Base-by-base conservation (phyloP, 2,797 vertebrate species). In the Coregonus suidteri region DNA sequence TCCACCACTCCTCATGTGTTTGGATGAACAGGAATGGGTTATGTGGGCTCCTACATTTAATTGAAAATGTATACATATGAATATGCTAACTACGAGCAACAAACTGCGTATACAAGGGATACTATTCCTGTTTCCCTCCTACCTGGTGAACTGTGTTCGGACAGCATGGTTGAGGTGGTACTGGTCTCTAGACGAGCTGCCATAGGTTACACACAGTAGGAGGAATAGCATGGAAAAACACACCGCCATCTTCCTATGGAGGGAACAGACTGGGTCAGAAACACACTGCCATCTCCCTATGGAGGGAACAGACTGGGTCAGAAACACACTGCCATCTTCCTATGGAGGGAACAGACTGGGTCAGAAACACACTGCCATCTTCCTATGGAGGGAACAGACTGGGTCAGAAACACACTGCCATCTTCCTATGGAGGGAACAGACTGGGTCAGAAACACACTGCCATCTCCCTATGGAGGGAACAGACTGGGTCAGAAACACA, bases 1-100 rank as follows among this genome's bases (percentile, higher is more conserved):
- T 87, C 95, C 94, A 96, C 95, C 94, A 96, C 53, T 93, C 90
- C 0, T 90, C 84, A 2, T 80, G 74, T 1, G 76, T 92, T 72
- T 78, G 86, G 69, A 94, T 88, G 65, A 82, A 81, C n/a, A 73
- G 52, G 67, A 92, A 90, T n/a, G 75, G 41, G 34, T 81, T 77
- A 31, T 79, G 59, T 3, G 31, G 56, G n/a, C 83, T 85, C 80
- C 94, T 94, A 71, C 11, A 82, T 66, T 72, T 51, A 79, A 52
- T 79, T 30, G 67, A 6, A 62, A 6, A 62, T 20, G 6, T 7
- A 20, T 62, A 20, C 59, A 20, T 30, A 30, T 25, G 20, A 64
- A 18, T 64, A 25, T 25, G 20, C 59, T 64, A 11, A 30, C n/a
- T 2, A 25, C 59, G 30, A 64, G 9, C 5, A 64, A 7, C 41